Evolutionary conservation across 2,113 vertebrate genomes (phyloP).

Genomic region (Turnix velox): DNA sequence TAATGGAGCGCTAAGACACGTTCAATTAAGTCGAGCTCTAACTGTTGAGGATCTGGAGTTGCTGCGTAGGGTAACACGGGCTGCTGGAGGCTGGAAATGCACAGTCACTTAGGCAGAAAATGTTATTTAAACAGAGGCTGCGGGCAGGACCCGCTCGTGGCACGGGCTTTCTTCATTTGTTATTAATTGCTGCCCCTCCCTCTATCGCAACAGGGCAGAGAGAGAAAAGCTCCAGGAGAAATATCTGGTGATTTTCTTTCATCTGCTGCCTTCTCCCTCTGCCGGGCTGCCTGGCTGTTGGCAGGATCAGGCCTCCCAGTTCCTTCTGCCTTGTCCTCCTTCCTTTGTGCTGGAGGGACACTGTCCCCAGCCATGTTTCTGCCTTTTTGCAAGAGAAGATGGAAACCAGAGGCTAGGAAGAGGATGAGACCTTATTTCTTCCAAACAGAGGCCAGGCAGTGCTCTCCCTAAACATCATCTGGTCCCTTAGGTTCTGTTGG

Average conservation of each 20-base stretch:
- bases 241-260: neutral
- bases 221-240: neutral
- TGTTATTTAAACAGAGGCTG: neutral
- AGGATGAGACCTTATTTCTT: neutral
- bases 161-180: fast-evolving
- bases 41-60: neutral
- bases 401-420: neutral
- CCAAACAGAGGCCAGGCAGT: neutral
- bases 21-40: neutral
- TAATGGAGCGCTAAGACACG: neutral
- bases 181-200: neutral
- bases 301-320: neutral
- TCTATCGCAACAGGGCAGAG: neutral
- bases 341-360: neutral
- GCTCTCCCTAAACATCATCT: fast-evolving
- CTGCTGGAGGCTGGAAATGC: neutral
- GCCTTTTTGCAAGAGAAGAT: neutral
- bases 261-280: neutral
- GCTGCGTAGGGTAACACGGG: neutral
- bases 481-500: neutral
- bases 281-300: neutral
- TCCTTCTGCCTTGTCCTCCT: neutral
- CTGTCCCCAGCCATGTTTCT: fast-evolving
- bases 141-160: neutral
- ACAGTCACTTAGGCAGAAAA: neutral